phyloP scores from a whole-genome alignment of 2,888 invertebrate species.

The Ametastegia equiseti region DNA sequence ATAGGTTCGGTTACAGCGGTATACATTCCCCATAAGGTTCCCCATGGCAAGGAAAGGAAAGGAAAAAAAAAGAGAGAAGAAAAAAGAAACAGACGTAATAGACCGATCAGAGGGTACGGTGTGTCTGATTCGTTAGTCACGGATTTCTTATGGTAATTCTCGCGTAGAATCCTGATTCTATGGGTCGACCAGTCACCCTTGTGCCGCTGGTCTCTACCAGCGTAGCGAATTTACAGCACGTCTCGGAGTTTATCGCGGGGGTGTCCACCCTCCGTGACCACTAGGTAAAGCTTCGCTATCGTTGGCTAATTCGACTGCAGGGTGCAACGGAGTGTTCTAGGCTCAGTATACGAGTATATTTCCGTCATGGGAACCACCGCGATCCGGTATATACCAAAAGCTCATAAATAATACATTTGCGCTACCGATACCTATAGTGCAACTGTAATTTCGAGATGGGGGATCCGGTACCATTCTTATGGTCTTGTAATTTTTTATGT shows the following conservation, averaged over 20 bases:
- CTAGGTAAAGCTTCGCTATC: slow-evolving; percentile 57
- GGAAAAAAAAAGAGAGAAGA: neutral
- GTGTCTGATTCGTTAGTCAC: slow-evolving; percentile 70
- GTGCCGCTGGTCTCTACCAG: slow-evolving; percentile 55
- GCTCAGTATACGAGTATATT: slow-evolving; percentile 50
- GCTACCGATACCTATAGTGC: neutral
- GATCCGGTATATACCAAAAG: slow-evolving; percentile 27
- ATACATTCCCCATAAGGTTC: slow-evolving; percentile 12
- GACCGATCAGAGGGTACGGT: slow-evolving; percentile 65
- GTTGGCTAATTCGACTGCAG: slow-evolving; percentile 30
- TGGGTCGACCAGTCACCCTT: slow-evolving; percentile 41
- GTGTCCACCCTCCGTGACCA: slow-evolving; percentile 73
- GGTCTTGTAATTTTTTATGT: neutral
- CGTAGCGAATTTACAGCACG: slow-evolving; percentile 71
- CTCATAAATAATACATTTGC: slow-evolving; percentile 40
- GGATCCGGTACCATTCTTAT: neutral
- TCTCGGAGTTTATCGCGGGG: slow-evolving; percentile 71
- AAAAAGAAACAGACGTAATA: slow-evolving; percentile 60
- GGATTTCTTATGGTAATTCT: slow-evolving; percentile 73
- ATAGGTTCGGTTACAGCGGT: slow-evolving; percentile 7
- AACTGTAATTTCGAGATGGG: neutral
- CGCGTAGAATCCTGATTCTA: slow-evolving; percentile 66
- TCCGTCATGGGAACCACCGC: slow-evolving; percentile 67
- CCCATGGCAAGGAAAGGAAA: neutral
- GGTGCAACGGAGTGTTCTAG: too few relatives aligned